phyloP scores from a whole-genome alignment of 2,888 invertebrate genomes.

The Ophioninae sp. region DNA sequence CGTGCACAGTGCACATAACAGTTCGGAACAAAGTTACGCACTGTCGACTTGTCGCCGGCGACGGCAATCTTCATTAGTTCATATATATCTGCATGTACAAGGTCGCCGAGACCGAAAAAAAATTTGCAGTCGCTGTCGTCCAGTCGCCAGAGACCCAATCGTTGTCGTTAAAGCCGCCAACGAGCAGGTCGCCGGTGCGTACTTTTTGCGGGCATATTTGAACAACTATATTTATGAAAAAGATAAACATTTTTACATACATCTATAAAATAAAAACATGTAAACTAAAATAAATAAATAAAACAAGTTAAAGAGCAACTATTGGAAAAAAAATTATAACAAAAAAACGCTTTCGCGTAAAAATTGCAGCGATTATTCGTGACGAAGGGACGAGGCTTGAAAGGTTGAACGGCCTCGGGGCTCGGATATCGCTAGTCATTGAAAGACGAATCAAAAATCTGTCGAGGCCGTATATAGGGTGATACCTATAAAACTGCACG shows the following conservation, averaged over 20 bases:
- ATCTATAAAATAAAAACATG: not conserved
- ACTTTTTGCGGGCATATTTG: not conserved
- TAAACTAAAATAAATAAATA: not conserved
- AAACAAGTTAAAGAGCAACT: not conserved
- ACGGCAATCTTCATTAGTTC: no score
- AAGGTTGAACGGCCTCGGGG: conserved; percentile 37
- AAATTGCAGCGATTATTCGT: not conserved
- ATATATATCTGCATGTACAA: no score
- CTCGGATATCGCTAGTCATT: conserved; percentile 27
- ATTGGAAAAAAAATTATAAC: not conserved
- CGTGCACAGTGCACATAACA: not conserved
- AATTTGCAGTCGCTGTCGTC: no score
- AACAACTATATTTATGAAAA: not conserved
- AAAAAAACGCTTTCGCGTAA: not conserved
- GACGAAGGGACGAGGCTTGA: conserved; percentile 7
- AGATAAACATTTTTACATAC: not conserved
- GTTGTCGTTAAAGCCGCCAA: no score
- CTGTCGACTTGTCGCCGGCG: no score
- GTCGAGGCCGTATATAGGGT: conserved; percentile 33
- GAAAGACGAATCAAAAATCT: conserved; percentile 62
- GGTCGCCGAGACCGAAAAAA: no score
- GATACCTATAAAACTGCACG: conserved; percentile 16
- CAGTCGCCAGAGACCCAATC: no score
- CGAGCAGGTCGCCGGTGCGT: no score
- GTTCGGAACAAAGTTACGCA: not conserved